phyloP scores from a whole-genome alignment of 2,888 invertebrate species.

The Sepiola atlantica region DNA sequence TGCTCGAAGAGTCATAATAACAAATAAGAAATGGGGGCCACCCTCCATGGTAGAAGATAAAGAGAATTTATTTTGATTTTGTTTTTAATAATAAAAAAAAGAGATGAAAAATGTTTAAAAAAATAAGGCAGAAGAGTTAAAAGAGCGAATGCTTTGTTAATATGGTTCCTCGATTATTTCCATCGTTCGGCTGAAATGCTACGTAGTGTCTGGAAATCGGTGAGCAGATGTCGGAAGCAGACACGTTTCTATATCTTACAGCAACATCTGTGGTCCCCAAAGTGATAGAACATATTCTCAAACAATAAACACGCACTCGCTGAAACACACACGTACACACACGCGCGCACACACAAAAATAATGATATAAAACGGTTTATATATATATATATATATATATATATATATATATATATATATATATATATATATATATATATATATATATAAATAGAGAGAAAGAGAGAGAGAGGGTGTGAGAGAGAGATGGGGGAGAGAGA shows the following conservation, averaged over 20 bases:
- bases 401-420: not conserved
- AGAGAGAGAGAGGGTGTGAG: no score
- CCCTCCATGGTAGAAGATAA: no score
- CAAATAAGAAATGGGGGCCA: no score
- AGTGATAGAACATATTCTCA: slow-evolving; percentile 12
- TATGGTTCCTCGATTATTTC: not conserved
- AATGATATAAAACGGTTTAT: not conserved
- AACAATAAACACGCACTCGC: not conserved
- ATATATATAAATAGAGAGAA: no score
- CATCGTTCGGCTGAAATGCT: not conserved
- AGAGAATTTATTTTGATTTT: no score
- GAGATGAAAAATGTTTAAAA: no score
- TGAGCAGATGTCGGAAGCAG: not conserved
- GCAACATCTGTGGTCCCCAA: not conserved
- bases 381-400: not conserved
- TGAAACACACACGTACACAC: not conserved
- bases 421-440: not conserved
- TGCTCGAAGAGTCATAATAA: no score
- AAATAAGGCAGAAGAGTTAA: no score
- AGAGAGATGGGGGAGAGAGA: no score
- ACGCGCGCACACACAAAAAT: not conserved
- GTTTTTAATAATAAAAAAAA: no score
- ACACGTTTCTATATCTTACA: not conserved
- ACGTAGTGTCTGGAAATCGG: not conserved
- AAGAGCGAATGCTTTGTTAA: not conserved